phyloP scores from a whole-genome alignment of 1,140 invertebrate species.

The Drosophila parabipectinata region DNA sequence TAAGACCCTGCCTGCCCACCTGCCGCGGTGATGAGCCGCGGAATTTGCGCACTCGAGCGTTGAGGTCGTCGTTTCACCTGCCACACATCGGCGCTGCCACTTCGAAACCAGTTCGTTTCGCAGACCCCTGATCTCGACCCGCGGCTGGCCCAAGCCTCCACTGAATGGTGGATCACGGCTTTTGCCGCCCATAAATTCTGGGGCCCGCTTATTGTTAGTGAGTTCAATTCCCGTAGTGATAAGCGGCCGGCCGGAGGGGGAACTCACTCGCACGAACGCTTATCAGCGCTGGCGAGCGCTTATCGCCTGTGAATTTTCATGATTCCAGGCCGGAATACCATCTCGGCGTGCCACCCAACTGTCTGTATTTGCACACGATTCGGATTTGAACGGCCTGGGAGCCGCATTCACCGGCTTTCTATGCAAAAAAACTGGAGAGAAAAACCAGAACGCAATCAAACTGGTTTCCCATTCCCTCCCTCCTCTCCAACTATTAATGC shows the following conservation, averaged over 20 bases:
- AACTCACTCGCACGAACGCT: constrained; percentile 4
- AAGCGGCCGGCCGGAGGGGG: constrained; percentile 1
- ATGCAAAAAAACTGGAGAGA: constrained; percentile 17
- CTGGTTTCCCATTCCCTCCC: constrained; percentile 13
- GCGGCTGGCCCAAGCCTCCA: constrained; percentile 3
- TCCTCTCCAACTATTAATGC: constrained; percentile 17
- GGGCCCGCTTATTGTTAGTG: constrained; percentile 2
- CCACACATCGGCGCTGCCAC: constrained; percentile 3
- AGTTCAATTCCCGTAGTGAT: constrained; percentile 18
- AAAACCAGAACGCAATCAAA: constrained; percentile 18
- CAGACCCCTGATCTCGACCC: constrained; percentile 30
- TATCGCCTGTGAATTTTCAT: constrained; percentile 52
- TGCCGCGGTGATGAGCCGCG: constrained; percentile 22
- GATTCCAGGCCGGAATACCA: not conserved
- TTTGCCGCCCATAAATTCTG: constrained; percentile 29
- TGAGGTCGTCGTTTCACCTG: constrained; percentile 49
- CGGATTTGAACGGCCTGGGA: constrained; percentile 9
- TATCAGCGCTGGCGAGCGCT: constrained; percentile 35
- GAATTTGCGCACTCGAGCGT: constrained; percentile 43
- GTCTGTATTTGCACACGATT: constrained; percentile 33
- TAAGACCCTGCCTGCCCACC: constrained; percentile 18
- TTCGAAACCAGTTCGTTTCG: constrained; percentile 22
- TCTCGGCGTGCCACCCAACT: not conserved
- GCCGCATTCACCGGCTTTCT: constrained; percentile 37
- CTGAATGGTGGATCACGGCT: constrained; percentile 6